Evolutionary conservation across 2,797 vertebrate species (phyloP), one percentile per base, ranked within the genome.

Genomic region (Micropoecilia bifurca): DNA sequence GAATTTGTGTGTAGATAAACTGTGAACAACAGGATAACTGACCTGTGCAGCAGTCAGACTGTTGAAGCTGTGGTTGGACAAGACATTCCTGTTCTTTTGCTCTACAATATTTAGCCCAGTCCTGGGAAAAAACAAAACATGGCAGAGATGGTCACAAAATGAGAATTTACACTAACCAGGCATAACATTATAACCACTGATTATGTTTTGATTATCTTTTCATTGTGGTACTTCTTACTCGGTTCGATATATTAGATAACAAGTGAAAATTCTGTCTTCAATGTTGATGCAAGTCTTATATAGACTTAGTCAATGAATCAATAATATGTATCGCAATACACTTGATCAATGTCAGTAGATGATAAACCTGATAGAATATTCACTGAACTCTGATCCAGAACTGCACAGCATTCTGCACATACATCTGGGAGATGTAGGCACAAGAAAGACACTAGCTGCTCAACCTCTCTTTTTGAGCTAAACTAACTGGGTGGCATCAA

Each of bases 21-120:
- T 63, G 43, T 5, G 18, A n/a, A n/a, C 53, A 30, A 30, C 55
- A 59, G 55, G 73, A n/a, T 16, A 71, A 87, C 96, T 87, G 78
- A 97, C 97, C 93, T 95, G 94, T 55, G 96, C 87, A 39, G 92
- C 59, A 71, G 93, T 95, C 72, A 97, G 93, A 83, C 95, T 91
- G 74, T 90, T 36, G 69, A 96, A 97, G 22, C 94, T 28, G 0
- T 93, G 95, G 86, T 93, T 95, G 5, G 96, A 90, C 80, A 97
- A 90, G 78, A 96, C 97, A 93, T 97, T 98, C 90, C 95, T 96
- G 73, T 94, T 88, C 88, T 97, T 96, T 76, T 96, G 96, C 0
- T 33, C 95, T 88, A 97, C 91, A 74, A 97, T 91, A 83, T 95
- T 97, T 75, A 97, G 92, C 80, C 96, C 96, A 69, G 95, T 91